A percentile compares a stretch with the other conserved stretches of the same genome.
Evolutionary conservation across 2,888 invertebrate genomes (phyloP).

Genomic region (Eilema caniola): DNA sequence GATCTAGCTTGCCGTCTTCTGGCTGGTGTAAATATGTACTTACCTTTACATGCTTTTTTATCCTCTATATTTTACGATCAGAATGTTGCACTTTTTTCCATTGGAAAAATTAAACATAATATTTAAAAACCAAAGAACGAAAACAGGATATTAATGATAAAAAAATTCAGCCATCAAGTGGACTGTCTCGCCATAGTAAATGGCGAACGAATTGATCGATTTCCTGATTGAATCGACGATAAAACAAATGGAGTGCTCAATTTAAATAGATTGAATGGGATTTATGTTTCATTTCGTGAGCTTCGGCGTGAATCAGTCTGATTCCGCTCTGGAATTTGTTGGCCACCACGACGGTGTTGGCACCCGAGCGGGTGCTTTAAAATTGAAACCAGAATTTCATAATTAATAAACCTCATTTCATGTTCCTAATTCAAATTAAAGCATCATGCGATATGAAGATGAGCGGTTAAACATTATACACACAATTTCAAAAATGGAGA

Average conservation of each 20-base stretch:
- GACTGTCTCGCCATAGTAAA: constrained; percentile 53
- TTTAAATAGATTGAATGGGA: constrained; percentile 84
- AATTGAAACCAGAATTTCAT: constrained; percentile 58
- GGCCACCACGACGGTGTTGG: constrained; percentile 26
- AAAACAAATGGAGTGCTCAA: constrained; percentile 83
- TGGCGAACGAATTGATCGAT: constrained; percentile 72
- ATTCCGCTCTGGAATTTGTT: constrained; percentile 48
- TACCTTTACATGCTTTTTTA: no score
- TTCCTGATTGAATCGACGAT: constrained; percentile 78
- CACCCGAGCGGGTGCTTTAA: constrained; percentile 34
- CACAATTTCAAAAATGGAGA: constrained; percentile 26
- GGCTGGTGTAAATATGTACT: no score
- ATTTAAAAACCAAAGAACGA: not conserved
- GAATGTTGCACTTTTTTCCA: not conserved
- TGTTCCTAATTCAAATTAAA: constrained; percentile 59
- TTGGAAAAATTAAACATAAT: not conserved
- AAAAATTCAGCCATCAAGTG: constrained; percentile 42
- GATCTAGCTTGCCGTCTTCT: no score
- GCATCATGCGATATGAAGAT: constrained; percentile 25
- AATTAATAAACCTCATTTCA: constrained; percentile 59
- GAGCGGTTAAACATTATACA: constrained; percentile 27
- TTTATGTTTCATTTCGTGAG: constrained; percentile 81
- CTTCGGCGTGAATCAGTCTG: constrained; percentile 64
- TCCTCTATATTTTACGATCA: no score
- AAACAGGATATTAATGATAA: constrained; percentile 22